Conservation (phyloP, 1,140 invertebrate species). For the Diabrotica undecimpunctata region DNA sequence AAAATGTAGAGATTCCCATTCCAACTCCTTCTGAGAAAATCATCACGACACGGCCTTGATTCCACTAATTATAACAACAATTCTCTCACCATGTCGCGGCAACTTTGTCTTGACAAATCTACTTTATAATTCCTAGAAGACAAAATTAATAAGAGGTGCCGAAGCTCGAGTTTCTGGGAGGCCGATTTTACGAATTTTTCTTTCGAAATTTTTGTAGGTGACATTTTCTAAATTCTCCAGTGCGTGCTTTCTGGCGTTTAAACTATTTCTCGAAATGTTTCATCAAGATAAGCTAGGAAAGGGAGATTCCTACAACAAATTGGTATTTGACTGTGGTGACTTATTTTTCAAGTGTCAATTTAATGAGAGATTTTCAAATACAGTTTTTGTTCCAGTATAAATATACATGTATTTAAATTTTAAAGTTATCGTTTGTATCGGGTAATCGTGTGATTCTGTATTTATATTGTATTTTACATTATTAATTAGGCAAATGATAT, state of each 20-base stretch:
- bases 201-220: neutral
- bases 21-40: neutral
- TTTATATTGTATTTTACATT: no score
- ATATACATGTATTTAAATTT: no score
- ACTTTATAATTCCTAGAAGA: constrained; percentile 14
- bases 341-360: no score
- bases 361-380: no score
- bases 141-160: constrained; percentile 14
- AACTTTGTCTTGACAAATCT: constrained; percentile 13
- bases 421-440: no score
- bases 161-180: constrained; percentile 7
- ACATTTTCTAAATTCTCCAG: constrained; percentile 9
- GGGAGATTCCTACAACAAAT: neutral
- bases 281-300: neutral
- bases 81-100: constrained; percentile 15
- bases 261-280: neutral
- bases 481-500: no score
- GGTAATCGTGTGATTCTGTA: no score
- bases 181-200: constrained; percentile 15
- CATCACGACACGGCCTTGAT: neutral
- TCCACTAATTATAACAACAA: constrained; percentile 14
- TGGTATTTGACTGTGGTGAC: neutral
- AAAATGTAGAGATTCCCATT: neutral
- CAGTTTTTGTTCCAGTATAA: no score
- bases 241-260: neutral